Base-by-base conservation (phyloP, 2,888 invertebrate species). In the Panzeria rudis region DNA sequence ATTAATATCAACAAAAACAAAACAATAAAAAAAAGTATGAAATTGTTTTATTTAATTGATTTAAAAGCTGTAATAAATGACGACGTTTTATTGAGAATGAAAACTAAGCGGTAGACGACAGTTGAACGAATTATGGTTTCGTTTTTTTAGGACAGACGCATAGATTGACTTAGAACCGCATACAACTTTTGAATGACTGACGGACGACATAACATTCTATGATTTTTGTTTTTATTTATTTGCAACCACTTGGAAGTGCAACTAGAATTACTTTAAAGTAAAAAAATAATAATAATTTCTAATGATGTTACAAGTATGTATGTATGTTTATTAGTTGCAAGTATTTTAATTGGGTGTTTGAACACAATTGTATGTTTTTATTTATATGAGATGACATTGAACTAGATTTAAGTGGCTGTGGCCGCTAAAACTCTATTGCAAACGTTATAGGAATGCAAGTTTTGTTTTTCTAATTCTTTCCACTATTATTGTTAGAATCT, bases 371-470 rank as follows among this genome's bases (percentile, higher is more conserved):
- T 38, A 20, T 17, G 17, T 23, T 5, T 64, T 5, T 56, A 13
- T 56, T 54, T 32, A 15, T 68, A 32, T 77, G 41, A 61, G 72
- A 62, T 84, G 77, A 78, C 81, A 73, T 81, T 84, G 84, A 84
- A 81, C 73, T 84, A 77, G 64, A 76, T 80, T 84, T 71, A 56
- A 81, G 64, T 54, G n/a, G 52, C 25, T 75, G 61, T 56, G 75
- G 15, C 75, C 62, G 75, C 75, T 82, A 69, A 69, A 80, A 73
- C 11, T 59, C 17, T 29, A 68, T 82, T 69, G 54, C 44, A 82
- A 82, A 76, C 44, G n/a, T 56, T 62, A 23, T 32, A 47, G 47
- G 72, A 80, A 80, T 72, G 72, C 25, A 32, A 29, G 29, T 29
- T 4, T n/a, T 29, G 13, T 52, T 25, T 54, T 41, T 41, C 9